Evolutionary conservation across 2,888 invertebrate genomes (phyloP), one percentile per base, ranked within the genome.

Genomic region (Troides helena): DNA sequence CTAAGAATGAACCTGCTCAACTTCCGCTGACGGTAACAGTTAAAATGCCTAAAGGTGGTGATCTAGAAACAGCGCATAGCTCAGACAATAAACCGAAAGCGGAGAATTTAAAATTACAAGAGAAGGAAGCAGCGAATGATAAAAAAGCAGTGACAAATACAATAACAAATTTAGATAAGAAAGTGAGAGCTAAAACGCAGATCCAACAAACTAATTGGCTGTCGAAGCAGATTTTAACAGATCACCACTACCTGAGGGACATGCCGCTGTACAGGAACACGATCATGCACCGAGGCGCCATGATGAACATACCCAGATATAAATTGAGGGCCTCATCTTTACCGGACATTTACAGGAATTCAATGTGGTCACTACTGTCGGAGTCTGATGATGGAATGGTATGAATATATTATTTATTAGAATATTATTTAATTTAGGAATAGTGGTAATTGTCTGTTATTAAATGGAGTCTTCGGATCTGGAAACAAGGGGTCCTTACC

Each of bases 301-400:
- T 97, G 93, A 89, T 97, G 79, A 97, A 96, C 80, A 95, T 96
- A 69, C 95, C 95, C 72, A 95, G 96, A 72, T 97, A 97, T 85
- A 94, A 95, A 68, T 88, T 97, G 58, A 93, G 96, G 72, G 97
- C 98, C 1, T 97, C 96, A 1, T 98, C 98, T 65, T 96, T 98
- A 80, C 98, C 98, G 0, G 96, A 98, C 85, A 97, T 98, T 80
- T 97, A 96, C 80, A 94, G 95, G 72, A 97, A 97, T 81, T 97
- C 97, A 5, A 95, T 96, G 94, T 96, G 96, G 79, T 96, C 97
- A 0, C 90, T 97, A 65, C 83, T 83, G 57, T 88, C 90, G 0
- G 84, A 84, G 67, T 87, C 88, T 10, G 95, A 95, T 46, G 95
- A 95, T 79, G 96, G 96, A 85, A 94, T 93, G 79, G 96, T 96